Percentiles rank a stretch among this genome's conserved stretches.
These are phyloP conservation scores for Xanthia togata DNA, from an alignment of 2,888 invertebrate species.

Conservation along the genomic window DNA sequence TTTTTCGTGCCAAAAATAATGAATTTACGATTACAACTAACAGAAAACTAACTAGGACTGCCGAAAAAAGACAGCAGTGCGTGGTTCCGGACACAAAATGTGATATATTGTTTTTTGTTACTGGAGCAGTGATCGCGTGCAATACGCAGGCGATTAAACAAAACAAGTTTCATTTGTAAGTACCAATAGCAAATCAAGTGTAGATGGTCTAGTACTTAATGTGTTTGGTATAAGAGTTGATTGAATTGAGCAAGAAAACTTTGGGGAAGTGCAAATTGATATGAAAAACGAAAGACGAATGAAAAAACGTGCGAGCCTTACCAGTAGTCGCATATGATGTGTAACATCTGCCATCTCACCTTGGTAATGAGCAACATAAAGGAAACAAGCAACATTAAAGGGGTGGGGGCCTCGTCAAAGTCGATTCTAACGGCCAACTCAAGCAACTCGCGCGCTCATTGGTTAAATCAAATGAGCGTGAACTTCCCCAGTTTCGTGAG, in stretches of 20 bases:
- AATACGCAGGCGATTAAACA: slow-evolving; percentile 53
- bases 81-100: slow-evolving; percentile 59
- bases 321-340: too few species aligned
- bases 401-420: too few species aligned
- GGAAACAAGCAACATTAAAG: too few species aligned
- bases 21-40: neutral
- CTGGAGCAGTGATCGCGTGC: slow-evolving; percentile 64
- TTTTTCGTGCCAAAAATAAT: neutral
- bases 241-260: neutral
- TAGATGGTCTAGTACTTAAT: neutral
- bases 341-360: too few species aligned
- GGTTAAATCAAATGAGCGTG: too few species aligned
- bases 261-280: neutral
- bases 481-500: too few species aligned
- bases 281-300: neutral
- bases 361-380: too few species aligned
- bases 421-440: too few species aligned
- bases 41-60: slow-evolving; percentile 28
- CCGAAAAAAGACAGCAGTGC: slow-evolving; percentile 35
- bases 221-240: neutral
- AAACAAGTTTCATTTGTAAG: slow-evolving; percentile 71
- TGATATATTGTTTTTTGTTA: slow-evolving; percentile 54
- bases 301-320: too few species aligned
- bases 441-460: too few species aligned
- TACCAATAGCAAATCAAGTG: slow-evolving; percentile 57